These are phyloP conservation scores for Thera obeliscata DNA, from an alignment of 2,888 invertebrate species.

Conservation along the genomic window DNA sequence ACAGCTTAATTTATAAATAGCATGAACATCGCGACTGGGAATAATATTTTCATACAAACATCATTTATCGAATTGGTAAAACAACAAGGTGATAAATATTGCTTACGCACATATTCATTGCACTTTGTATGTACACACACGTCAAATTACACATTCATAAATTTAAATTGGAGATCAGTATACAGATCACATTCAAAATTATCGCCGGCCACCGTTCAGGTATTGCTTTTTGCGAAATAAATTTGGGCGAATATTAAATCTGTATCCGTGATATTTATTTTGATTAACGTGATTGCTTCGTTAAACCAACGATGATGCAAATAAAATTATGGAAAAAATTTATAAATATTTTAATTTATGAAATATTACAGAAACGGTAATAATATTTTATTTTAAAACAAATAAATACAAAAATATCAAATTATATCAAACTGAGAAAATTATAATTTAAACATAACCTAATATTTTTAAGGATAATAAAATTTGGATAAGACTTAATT, in stretches of 20 bases:
- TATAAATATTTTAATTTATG: background rate
- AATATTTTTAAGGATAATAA: no score
- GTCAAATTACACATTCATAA: slow-evolving; percentile 48
- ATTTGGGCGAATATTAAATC: slow-evolving; percentile 35
- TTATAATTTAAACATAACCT: no score
- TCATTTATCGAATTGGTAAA: slow-evolving; percentile 46
- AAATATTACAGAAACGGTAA: background rate
- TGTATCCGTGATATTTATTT: slow-evolving; percentile 32
- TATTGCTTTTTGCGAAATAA: slow-evolving; percentile 41
- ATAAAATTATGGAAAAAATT: background rate
- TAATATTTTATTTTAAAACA: no score
- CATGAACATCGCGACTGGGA: slow-evolving; percentile 1
- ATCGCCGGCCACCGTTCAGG: slow-evolving; percentile 40
- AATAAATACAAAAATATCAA: no score
- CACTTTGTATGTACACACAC: slow-evolving; percentile 45
- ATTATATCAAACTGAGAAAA: no score
- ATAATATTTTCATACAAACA: slow-evolving; percentile 39
- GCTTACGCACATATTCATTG: slow-evolving; percentile 47
- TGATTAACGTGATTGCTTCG: slow-evolving; percentile 32
- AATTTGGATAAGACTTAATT: no score
- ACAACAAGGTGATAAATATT: slow-evolving; percentile 55
- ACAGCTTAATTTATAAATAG: background rate
- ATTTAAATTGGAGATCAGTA: slow-evolving; percentile 50
- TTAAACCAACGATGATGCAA: slow-evolving; percentile 3
- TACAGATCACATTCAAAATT: slow-evolving; percentile 45